These are phyloP conservation scores for Ambastaia sidthimunki DNA, from an alignment of 2,797 vertebrate genomes.

Conservation along the genomic window DNA sequence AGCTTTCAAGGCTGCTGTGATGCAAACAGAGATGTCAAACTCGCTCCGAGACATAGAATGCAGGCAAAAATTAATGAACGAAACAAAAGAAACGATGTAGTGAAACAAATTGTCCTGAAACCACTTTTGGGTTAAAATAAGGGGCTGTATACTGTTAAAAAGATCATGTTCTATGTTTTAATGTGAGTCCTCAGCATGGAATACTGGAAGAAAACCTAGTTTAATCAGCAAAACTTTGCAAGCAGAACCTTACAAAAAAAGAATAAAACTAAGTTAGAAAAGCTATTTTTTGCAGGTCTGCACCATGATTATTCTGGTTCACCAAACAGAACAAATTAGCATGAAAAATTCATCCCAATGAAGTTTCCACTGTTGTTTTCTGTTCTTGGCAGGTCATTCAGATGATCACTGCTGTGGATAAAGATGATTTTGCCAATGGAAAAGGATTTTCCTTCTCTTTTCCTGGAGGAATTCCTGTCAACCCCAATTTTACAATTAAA, in stretches of 20 bases:
- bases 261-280: neutral
- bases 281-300: neutral
- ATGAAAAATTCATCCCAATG: neutral
- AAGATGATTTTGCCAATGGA: slow-evolving; percentile 94
- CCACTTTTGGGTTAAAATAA: slow-evolving; percentile 20
- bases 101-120: slow-evolving; percentile 23
- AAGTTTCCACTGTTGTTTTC: neutral
- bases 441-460: slow-evolving; percentile 90
- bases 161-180: slow-evolving; percentile 15
- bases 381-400: slow-evolving; percentile 87
- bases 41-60: neutral
- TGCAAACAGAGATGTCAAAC: slow-evolving; percentile 15
- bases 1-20: slow-evolving; percentile 12
- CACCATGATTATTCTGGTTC: neutral
- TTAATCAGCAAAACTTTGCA: neutral
- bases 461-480: slow-evolving; percentile 81
- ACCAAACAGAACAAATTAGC: neutral
- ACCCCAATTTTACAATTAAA: slow-evolving; percentile 97
- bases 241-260: neutral
- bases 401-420: slow-evolving; percentile 91
- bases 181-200: neutral
- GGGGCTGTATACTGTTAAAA: neutral
- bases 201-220: neutral
- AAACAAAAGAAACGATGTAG: neutral
- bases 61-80: slow-evolving; percentile 5